phyloP scores from a whole-genome alignment of 2,797 vertebrate genomes.

The Hoplostethus atlanticus region DNA sequence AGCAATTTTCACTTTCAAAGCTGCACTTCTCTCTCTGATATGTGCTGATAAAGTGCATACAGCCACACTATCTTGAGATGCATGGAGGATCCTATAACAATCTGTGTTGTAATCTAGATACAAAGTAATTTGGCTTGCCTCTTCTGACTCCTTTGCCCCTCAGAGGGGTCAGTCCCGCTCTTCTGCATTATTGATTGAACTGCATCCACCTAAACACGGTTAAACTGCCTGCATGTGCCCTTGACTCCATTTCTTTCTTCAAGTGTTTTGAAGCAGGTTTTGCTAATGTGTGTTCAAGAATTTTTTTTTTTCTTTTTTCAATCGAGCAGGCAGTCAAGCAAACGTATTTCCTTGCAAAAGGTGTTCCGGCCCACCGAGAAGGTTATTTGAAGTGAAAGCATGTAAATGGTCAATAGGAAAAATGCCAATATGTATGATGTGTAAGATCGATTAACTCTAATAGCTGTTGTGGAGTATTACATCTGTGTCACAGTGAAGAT shows the following conservation, averaged over 20 bases:
- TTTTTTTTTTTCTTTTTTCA: neutral
- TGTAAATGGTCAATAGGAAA: conserved; percentile 3
- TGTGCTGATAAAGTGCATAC: neutral
- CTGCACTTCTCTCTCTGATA: too few species aligned
- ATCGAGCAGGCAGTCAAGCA: neutral
- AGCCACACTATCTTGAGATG: neutral
- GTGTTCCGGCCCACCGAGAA: neutral
- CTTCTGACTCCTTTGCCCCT: neutral
- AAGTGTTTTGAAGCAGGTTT: neutral
- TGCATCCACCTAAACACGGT: conserved; percentile 8
- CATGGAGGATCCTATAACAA: neutral
- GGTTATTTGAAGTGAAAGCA: neutral
- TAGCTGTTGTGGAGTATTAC: neutral
- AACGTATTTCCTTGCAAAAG: neutral
- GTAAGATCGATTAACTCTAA: conserved; percentile 1
- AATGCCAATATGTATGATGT: neutral
- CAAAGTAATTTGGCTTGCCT: neutral
- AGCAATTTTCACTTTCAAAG: too few species aligned
- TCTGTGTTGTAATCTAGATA: neutral
- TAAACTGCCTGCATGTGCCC: neutral
- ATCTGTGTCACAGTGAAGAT: conserved; percentile 6
- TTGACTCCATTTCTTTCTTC: neutral
- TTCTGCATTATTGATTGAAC: conserved; percentile 31
- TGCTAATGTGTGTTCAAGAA: neutral
- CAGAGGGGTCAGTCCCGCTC: neutral